phyloP scores from a whole-genome alignment of 1,140 invertebrate genomes.

The Drosophila obscura region DNA sequence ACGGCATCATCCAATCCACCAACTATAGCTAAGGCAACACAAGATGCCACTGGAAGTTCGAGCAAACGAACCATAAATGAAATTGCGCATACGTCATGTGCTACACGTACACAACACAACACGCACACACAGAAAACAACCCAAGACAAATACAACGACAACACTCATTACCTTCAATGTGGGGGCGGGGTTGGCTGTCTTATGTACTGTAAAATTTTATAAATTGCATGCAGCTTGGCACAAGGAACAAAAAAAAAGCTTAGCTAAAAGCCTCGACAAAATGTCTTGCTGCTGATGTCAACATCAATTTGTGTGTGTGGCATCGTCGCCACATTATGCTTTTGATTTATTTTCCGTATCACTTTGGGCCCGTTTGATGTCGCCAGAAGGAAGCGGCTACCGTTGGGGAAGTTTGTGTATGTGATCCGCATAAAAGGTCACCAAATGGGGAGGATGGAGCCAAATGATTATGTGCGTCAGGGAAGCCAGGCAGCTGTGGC shows the following conservation, averaged over 20 bases:
- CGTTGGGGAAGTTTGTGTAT: not conserved
- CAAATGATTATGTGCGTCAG: slow-evolving; percentile 48
- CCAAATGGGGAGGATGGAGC: slow-evolving; percentile 8
- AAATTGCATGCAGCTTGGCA: slow-evolving; percentile 54
- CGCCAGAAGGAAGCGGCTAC: not conserved
- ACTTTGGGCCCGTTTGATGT: slow-evolving; percentile 55
- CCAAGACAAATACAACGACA: slow-evolving; percentile 48
- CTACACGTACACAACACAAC: slow-evolving; percentile 21
- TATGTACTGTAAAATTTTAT: slow-evolving; percentile 76
- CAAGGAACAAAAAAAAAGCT: slow-evolving; percentile 29
- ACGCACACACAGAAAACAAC: slow-evolving; percentile 10
- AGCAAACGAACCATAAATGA: slow-evolving; percentile 70
- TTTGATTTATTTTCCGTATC: slow-evolving; percentile 64
- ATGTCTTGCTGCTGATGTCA: slow-evolving; percentile 51
- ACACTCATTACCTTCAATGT: slow-evolving; percentile 53
- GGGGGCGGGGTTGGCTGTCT: slow-evolving; percentile 18
- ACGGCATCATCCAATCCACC: slow-evolving; percentile 2
- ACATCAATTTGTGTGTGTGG: slow-evolving; percentile 49
- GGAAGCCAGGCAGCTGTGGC: slow-evolving; percentile 23
- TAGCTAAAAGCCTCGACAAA: slow-evolving; percentile 44
- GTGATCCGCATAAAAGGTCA: slow-evolving; percentile 37
- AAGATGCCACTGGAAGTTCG: slow-evolving; percentile 45
- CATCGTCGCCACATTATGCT: slow-evolving; percentile 52
- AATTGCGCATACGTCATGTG: slow-evolving; percentile 77
- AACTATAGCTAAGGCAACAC: slow-evolving; percentile 49